Conservation (phyloP, 2,888 invertebrate genomes). For the Cosmorhoe ocellata region DNA sequence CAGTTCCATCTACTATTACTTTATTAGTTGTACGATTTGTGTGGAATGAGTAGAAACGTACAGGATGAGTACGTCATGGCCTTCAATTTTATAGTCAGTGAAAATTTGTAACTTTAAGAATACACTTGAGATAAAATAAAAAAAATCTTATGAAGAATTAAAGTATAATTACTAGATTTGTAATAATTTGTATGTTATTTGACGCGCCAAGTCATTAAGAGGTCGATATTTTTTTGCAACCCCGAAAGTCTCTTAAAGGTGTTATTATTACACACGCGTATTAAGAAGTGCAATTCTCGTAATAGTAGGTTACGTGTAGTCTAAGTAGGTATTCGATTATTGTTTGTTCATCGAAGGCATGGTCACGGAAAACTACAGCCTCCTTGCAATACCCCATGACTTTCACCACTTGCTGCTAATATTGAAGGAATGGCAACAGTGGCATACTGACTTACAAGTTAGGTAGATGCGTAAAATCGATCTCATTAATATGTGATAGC, state of each 20-base stretch:
- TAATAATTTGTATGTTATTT: slow-evolving; percentile 57
- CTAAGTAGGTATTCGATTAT: slow-evolving; percentile 27
- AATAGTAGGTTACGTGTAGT: slow-evolving; percentile 28
- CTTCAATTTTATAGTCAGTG: slow-evolving; percentile 55
- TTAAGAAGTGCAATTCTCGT: slow-evolving; percentile 29
- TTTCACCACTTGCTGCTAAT: too few relatives aligned
- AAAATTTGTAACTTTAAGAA: slow-evolving; percentile 62
- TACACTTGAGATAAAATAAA: slow-evolving; percentile 56
- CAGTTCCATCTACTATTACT: slow-evolving; percentile 10
- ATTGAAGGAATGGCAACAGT: slow-evolving; percentile 6
- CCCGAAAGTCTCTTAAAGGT: slow-evolving; percentile 54
- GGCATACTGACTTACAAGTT: slow-evolving; percentile 1
- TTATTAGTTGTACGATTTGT: slow-evolving; percentile 26
- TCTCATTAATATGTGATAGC: slow-evolving; percentile 11
- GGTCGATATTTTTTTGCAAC: slow-evolving; percentile 43
- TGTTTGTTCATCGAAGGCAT: slow-evolving; percentile 22
- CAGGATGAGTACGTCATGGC: slow-evolving; percentile 49
- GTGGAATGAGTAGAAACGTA: slow-evolving; percentile 35
- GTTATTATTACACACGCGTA: slow-evolving; percentile 20
- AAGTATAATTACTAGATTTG: slow-evolving; percentile 54
- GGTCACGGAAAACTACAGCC: slow-evolving; percentile 12
- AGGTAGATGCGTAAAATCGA: slow-evolving; percentile 10
- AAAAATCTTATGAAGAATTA: slow-evolving; percentile 67
- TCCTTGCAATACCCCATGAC: too few relatives aligned
- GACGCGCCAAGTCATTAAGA: slow-evolving; percentile 45